Evolutionary conservation across 2,797 vertebrate genomes (phyloP).

Genomic region (Helicolenus hilgendorfi): DNA sequence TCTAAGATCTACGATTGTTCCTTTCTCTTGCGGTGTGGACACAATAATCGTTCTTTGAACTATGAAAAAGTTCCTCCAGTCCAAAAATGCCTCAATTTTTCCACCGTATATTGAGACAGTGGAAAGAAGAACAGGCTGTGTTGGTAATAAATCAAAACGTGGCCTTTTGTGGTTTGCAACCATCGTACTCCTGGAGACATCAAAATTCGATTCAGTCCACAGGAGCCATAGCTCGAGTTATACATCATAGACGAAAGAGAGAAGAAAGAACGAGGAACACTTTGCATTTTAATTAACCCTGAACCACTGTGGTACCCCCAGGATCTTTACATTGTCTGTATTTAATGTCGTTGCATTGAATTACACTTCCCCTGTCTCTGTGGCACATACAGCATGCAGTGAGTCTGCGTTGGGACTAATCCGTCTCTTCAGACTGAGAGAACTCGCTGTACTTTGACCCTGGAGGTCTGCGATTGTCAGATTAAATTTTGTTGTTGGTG

Average conservation of each 20-base stretch:
- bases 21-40: background rate
- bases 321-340: conserved; percentile 1
- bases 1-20: background rate
- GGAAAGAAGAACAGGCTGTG: background rate
- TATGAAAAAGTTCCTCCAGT: background rate
- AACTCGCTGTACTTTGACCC: conserved; percentile 40
- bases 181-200: background rate
- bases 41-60: background rate
- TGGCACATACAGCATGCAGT: background rate
- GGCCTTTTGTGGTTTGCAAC: conserved; percentile 26
- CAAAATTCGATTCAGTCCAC: conserved; percentile 20
- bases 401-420: conserved; percentile 16
- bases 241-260: conserved; percentile 7
- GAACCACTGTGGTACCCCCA: background rate
- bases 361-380: background rate
- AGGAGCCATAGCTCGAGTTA: background rate
- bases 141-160: conserved; percentile 11
- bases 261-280: background rate
- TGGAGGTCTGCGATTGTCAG: conserved; percentile 25
- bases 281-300: conserved; percentile 46
- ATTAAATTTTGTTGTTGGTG: conserved; percentile 23
- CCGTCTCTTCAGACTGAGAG: conserved; percentile 10
- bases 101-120: background rate
- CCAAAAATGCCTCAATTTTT: background rate
- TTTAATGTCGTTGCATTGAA: conserved; percentile 39